Conservation (phyloP, 2,113 vertebrate species). For the Desmodus rotundus region DNA sequence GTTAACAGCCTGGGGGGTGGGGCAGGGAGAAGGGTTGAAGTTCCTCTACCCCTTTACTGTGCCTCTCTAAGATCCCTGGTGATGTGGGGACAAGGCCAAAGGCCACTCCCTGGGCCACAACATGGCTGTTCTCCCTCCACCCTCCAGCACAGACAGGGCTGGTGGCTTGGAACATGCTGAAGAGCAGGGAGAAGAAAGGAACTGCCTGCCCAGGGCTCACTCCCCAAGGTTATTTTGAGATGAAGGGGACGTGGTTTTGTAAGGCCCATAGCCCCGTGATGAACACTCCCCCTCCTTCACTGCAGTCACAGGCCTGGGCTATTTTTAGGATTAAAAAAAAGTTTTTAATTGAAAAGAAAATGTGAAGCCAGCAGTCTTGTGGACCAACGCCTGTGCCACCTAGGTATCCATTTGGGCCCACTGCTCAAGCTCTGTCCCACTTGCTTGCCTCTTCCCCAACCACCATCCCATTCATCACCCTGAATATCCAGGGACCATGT, state of each 20-base stretch:
- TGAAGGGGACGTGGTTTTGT: not conserved
- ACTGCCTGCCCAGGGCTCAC: not conserved
- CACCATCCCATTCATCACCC: not conserved
- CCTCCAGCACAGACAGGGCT: not conserved
- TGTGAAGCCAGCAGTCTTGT: constrained; percentile 16
- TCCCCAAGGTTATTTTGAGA: constrained; percentile 25
- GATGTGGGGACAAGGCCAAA: not conserved
- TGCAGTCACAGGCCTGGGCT: not conserved
- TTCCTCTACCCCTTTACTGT: not conserved
- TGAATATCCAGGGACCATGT: not conserved
- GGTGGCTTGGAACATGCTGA: not conserved
- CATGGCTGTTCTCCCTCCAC: not conserved
- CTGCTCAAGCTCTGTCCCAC: not conserved
- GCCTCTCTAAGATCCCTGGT: not conserved
- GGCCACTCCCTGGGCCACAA: not conserved
- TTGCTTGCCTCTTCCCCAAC: not conserved
- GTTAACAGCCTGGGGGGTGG: not conserved
- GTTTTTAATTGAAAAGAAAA: constrained; percentile 32
- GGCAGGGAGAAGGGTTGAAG: not conserved
- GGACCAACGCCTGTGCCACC: not conserved
- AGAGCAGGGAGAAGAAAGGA: not conserved
- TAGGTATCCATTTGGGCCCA: not conserved
- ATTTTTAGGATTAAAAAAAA: constrained; percentile 44
- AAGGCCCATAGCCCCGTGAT: not conserved
- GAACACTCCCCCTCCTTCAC: not conserved